These are phyloP conservation scores for Brevimyrus niger DNA, from an alignment of 2,113 vertebrate species.

Conservation along the genomic window DNA sequence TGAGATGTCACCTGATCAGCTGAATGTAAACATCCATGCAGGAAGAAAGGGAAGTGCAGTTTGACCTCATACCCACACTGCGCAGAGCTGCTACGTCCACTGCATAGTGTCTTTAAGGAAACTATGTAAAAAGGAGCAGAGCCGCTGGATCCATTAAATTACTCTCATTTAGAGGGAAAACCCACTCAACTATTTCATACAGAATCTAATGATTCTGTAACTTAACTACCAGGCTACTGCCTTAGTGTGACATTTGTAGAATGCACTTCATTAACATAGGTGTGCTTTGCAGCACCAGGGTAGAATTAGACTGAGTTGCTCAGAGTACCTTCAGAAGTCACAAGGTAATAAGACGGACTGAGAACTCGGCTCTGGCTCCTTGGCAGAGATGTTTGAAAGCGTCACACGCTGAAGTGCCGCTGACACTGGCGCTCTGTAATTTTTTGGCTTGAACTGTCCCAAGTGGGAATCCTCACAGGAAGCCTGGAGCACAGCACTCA, in stretches of 20 bases:
- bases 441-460: background rate
- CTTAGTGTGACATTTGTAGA: no score
- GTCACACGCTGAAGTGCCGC: background rate
- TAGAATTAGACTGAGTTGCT: background rate
- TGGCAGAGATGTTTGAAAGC: background rate
- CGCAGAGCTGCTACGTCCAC: background rate
- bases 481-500: background rate
- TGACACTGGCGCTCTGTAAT: background rate
- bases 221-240: background rate
- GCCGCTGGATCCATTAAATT: background rate
- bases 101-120: background rate
- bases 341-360: background rate
- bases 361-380: background rate
- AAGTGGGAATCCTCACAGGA: background rate
- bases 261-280: background rate
- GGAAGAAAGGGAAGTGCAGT: background rate
- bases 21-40: background rate
- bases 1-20: background rate
- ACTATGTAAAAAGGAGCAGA: background rate
- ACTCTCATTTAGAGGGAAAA: background rate
- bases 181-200: background rate
- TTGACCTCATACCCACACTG: background rate
- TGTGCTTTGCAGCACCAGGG: background rate
- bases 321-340: background rate
- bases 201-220: background rate